These are phyloP conservation scores for Ecdyonurus torrentis DNA, from an alignment of 2,888 invertebrate species.

Conservation along the genomic window DNA sequence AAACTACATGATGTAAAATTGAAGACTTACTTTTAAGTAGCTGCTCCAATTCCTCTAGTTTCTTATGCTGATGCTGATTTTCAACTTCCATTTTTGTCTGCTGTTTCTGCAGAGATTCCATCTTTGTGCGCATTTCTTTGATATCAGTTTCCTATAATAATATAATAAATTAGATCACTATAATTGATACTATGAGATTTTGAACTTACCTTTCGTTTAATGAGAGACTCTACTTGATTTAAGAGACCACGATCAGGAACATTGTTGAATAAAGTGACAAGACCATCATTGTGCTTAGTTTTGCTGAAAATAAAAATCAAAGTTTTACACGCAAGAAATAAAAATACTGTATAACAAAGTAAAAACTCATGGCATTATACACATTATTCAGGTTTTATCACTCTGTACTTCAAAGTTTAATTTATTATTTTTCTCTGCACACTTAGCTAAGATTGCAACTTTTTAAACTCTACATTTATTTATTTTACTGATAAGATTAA, in stretches of 20 bases:
- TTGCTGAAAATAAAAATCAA: slow-evolving; percentile 21
- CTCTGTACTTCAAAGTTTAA: no score
- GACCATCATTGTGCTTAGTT: slow-evolving; percentile 46
- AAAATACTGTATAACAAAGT: no score
- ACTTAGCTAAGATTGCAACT: no score
- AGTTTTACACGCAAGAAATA: no score
- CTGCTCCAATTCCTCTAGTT: neutral
- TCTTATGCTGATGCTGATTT: neutral
- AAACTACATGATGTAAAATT: no score
- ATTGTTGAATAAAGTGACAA: slow-evolving; percentile 43
- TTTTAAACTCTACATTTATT: no score
- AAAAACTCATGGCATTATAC: no score
- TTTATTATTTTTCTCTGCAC: no score
- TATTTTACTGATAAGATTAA: no score
- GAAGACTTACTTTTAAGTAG: neutral
- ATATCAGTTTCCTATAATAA: slow-evolving; percentile 20
- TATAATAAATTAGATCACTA: neutral
- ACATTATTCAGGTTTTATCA: no score
- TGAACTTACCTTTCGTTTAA: neutral
- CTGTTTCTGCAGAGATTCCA: neutral
- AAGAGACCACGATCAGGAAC: slow-evolving; percentile 32
- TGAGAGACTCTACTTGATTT: neutral
- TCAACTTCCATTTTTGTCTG: neutral
- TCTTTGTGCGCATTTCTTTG: slow-evolving; percentile 2
- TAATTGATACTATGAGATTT: neutral